phyloP scores from a whole-genome alignment of 2,888 invertebrate genomes.

The Tholera decimalis region DNA sequence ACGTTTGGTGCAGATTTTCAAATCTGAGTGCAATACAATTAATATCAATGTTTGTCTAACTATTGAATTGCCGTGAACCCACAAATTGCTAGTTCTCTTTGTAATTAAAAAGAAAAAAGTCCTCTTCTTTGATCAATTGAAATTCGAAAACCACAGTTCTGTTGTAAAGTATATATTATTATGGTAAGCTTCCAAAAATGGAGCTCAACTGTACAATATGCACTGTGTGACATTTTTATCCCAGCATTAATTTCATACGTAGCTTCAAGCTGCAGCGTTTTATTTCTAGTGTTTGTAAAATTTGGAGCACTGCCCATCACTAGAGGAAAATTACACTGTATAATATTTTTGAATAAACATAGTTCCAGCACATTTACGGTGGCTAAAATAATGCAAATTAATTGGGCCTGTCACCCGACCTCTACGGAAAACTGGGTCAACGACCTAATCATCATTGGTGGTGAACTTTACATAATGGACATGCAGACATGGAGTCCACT shows the following conservation, averaged over 20 bases:
- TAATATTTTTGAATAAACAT: conserved; percentile 32
- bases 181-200: conserved; percentile 1
- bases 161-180: background rate
- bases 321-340: conserved; percentile 21
- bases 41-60: no score
- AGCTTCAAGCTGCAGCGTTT: conserved; percentile 39
- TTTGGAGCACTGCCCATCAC: conserved; percentile 59
- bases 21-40: no score
- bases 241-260: conserved; percentile 43
- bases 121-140: background rate
- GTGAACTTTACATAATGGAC: conserved; percentile 80
- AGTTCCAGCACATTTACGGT: conserved; percentile 33
- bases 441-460: conserved; percentile 65
- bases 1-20: no score
- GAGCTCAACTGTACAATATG: conserved; percentile 5
- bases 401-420: conserved; percentile 48
- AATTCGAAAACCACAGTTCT: background rate
- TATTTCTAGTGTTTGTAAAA: conserved; percentile 42
- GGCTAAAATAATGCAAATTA: conserved; percentile 48
- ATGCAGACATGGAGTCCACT: conserved; percentile 74
- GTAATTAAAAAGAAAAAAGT: no score
- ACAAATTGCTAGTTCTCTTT: no score
- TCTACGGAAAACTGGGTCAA: conserved; percentile 54
- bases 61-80: no score
- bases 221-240: conserved; percentile 33